These are phyloP conservation scores for Cyrtodaria siliqua DNA, from an alignment of 2,888 invertebrate genomes.

Conservation along the genomic window DNA sequence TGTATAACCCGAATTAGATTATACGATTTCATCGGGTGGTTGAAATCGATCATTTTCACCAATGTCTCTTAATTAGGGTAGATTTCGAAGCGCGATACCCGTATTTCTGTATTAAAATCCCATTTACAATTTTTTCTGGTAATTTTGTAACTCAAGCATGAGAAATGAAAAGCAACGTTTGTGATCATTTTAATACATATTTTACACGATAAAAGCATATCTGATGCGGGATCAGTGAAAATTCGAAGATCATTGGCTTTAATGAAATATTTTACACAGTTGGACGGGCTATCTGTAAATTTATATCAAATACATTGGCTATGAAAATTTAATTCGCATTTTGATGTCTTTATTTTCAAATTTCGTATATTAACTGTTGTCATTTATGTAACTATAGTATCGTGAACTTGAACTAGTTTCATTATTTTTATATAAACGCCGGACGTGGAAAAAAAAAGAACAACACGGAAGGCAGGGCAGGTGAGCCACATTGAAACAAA, in stretches of 20 bases:
- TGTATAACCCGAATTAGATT: no score
- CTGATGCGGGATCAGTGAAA: neutral
- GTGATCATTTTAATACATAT: neutral
- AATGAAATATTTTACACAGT: conserved; percentile 11
- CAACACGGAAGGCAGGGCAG: no score
- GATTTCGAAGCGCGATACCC: no score
- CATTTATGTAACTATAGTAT: no score
- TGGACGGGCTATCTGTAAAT: conserved; percentile 1
- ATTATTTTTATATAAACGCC: no score
- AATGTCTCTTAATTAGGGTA: no score
- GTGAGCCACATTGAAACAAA: no score
- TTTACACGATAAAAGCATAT: neutral
- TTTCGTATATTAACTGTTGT: no score
- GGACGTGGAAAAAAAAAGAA: no score
- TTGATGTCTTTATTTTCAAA: conserved; percentile 9
- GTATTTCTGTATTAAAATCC: neutral
- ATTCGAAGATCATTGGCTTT: conserved; percentile 4
- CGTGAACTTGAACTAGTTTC: no score
- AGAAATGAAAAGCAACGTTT: neutral
- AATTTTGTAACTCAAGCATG: neutral
- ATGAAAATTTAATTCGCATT: neutral
- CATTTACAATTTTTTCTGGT: conserved; percentile 3
- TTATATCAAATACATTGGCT: conserved; percentile 3
- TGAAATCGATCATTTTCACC: no score
- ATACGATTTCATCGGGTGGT: no score